phyloP scores from a whole-genome alignment of 2,888 invertebrate genomes.

The Tubulanus polymorphus region DNA sequence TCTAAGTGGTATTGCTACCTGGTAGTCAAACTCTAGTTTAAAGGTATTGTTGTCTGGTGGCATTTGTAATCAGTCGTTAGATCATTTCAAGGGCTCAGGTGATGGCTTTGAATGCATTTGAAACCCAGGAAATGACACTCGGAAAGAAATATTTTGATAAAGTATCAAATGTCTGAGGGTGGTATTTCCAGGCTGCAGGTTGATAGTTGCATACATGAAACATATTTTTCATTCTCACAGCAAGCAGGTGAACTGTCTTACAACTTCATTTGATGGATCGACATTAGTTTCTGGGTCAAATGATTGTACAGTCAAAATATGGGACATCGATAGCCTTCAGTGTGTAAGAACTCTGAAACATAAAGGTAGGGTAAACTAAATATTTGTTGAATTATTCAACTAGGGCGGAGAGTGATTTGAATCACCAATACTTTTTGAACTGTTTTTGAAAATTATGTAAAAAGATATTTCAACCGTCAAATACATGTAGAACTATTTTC shows the following conservation, averaged over 20 bases:
- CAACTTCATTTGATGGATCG: conserved; percentile 68
- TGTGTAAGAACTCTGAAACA: conserved; percentile 66
- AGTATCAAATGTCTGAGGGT: too few species aligned
- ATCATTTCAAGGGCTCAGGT: too few species aligned
- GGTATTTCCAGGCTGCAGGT: not conserved
- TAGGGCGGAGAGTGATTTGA: not conserved
- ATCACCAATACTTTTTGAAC: not conserved
- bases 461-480: not conserved
- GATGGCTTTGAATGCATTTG: too few species aligned
- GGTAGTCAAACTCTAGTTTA: too few species aligned
- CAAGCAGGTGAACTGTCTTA: conserved; percentile 65
- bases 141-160: too few species aligned
- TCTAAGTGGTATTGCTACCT: too few species aligned
- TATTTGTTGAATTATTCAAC: too few species aligned
- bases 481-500: not conserved
- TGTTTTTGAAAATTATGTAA: not conserved
- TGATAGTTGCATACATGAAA: too few species aligned
- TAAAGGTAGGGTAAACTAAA: conserved; percentile 59
- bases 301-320: conserved; percentile 71
- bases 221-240: conserved; percentile 23
- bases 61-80: too few species aligned
- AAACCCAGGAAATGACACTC: too few species aligned
- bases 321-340: conserved; percentile 77
- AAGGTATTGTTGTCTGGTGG: too few species aligned
- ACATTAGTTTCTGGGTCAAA: conserved; percentile 72